Evolutionary conservation across 2,797 vertebrate genomes (phyloP).

Genomic region (Microctenopoma lineatum): DNA sequence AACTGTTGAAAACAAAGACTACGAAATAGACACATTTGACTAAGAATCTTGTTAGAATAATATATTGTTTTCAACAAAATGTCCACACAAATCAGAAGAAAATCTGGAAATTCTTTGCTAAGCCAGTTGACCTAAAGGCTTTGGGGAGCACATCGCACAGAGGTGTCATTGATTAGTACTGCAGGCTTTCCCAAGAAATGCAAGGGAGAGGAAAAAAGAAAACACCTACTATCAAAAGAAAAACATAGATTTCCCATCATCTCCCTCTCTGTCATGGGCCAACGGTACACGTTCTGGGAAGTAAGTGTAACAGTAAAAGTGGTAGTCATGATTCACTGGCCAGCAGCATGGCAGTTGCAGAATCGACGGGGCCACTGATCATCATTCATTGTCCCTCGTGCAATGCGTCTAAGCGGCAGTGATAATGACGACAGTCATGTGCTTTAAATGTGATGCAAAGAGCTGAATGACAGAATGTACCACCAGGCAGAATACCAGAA

Average conservation of each 20-base stretch:
- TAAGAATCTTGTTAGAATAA: constrained; percentile 38
- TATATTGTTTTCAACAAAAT: constrained; percentile 54
- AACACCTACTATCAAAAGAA: constrained; percentile 75
- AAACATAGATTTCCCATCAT: constrained; percentile 77
- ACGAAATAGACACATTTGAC: constrained; percentile 27
- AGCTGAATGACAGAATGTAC: neutral
- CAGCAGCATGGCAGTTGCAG: constrained; percentile 27
- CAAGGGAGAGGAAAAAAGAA: constrained; percentile 68
- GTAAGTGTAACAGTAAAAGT: constrained; percentile 19
- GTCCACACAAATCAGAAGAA: constrained; percentile 59
- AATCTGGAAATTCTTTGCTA: constrained; percentile 70
- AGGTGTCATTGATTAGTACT: constrained; percentile 75
- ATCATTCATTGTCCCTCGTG: constrained; percentile 15
- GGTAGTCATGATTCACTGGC: constrained; percentile 46
- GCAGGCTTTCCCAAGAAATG: constrained; percentile 73
- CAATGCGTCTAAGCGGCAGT: neutral
- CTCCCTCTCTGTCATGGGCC: constrained; percentile 43
- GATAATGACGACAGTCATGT: constrained; percentile 15
- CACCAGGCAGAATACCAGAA: constrained; percentile 34
- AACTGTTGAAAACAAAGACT: constrained; percentile 17
- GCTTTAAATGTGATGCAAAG: constrained; percentile 31
- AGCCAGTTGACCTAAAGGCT: constrained; percentile 66
- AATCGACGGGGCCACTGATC: constrained; percentile 25
- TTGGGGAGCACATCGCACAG: constrained; percentile 61
- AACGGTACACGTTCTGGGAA: constrained; percentile 68